phyloP scores from a whole-genome alignment of 1,140 invertebrate species.

The Asbolus verrucosus region DNA sequence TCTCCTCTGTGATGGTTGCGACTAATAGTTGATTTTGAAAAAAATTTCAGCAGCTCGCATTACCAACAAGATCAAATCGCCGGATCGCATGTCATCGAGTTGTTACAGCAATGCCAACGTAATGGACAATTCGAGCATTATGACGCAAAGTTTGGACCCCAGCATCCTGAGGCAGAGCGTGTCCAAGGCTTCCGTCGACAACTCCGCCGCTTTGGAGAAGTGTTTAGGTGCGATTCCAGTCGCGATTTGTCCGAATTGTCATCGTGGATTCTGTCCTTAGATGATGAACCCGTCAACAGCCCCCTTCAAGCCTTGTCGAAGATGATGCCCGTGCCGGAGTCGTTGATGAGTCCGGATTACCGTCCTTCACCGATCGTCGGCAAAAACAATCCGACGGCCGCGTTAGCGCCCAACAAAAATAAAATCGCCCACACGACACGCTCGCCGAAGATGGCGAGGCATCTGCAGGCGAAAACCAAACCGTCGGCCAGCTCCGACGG shows the following conservation, averaged over 20 bases:
- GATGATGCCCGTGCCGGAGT: slow-evolving; percentile 87
- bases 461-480: slow-evolving; percentile 24
- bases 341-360: slow-evolving; percentile 86
- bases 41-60: slow-evolving; percentile 67
- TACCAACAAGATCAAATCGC: slow-evolving; percentile 71
- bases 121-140: slow-evolving; percentile 65
- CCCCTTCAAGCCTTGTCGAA: slow-evolving; percentile 84
- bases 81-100: slow-evolving; percentile 77
- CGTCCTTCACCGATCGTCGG: slow-evolving; percentile 65
- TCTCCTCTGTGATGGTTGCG: slow-evolving; percentile 10
- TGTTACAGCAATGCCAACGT: slow-evolving; percentile 69
- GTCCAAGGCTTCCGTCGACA: slow-evolving; percentile 46
- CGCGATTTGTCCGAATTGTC: neutral
- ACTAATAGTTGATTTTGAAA: slow-evolving; percentile 45
- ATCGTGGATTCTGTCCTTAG: slow-evolving; percentile 39
- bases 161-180: slow-evolving; percentile 58
- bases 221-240: slow-evolving; percentile 51
- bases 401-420: slow-evolving; percentile 37
- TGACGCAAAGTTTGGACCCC: slow-evolving; percentile 75
- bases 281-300: slow-evolving; percentile 67
- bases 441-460: slow-evolving; percentile 64
- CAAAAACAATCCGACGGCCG: slow-evolving; percentile 30
- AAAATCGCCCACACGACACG: slow-evolving; percentile 54
- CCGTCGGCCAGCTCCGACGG: neutral
- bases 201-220: slow-evolving; percentile 39